Conservation (phyloP, 2,888 invertebrate species). For the Melikaiella ostensackeni region DNA sequence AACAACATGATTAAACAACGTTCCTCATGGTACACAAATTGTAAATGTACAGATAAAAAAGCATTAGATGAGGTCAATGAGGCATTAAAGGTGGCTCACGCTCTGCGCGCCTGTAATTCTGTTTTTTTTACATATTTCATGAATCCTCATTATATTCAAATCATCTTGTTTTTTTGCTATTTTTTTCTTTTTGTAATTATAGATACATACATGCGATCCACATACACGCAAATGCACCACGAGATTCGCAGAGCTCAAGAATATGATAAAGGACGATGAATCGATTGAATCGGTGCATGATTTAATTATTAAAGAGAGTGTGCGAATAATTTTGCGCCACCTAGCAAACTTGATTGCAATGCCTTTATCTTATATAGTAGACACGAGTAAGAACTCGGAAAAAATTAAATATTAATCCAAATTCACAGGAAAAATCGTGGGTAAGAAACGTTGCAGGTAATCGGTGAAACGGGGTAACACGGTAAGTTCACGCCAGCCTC, state of each 20-base stretch:
- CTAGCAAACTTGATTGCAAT: slow-evolving; percentile 45
- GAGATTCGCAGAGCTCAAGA: slow-evolving; percentile 47
- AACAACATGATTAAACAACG: slow-evolving; percentile 83
- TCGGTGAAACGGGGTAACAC: no score
- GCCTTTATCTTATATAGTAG: neutral
- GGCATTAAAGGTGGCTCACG: slow-evolving; percentile 75
- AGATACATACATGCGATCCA: slow-evolving; percentile 67
- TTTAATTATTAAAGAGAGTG: slow-evolving; percentile 75
- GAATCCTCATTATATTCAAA: slow-evolving; percentile 43
- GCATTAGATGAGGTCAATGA: slow-evolving; percentile 77
- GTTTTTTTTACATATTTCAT: slow-evolving; percentile 52
- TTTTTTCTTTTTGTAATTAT: slow-evolving; percentile 52
- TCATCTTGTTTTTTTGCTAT: slow-evolving; percentile 43
- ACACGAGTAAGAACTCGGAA: neutral
- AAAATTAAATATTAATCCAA: neutral
- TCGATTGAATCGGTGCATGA: slow-evolving; percentile 74
- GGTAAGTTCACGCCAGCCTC: no score
- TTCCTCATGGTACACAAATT: slow-evolving; percentile 78
- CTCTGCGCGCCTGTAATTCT: slow-evolving; percentile 68
- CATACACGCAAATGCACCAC: slow-evolving; percentile 64
- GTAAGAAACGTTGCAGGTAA: no score
- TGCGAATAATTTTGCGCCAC: slow-evolving; percentile 56
- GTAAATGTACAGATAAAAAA: slow-evolving; percentile 78
- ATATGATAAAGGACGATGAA: slow-evolving; percentile 62
- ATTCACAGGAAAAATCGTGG: no score